Evolutionary conservation across 2,797 vertebrate species (phyloP), one percentile per base, ranked within the genome.

Genomic region (Acanthurus leucopareius): DNA sequence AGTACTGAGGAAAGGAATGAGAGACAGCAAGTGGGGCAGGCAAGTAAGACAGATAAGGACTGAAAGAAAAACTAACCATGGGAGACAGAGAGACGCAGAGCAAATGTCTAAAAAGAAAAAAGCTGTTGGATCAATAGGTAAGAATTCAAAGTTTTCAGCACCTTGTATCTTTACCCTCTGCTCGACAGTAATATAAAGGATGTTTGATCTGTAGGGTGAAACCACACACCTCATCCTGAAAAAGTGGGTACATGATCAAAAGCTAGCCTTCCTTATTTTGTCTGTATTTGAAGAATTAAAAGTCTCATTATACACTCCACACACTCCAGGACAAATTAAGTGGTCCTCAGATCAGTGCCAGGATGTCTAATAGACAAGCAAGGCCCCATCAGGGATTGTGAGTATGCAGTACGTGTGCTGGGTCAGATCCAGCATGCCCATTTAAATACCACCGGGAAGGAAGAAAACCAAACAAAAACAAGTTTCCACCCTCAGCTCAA

Each of bases 391-490:
- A 73, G 83, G 77, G 61, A 75, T 66, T 81, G 73, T 82, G 85
- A 88, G 91, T 82, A 91, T 83, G 88, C 52, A 87, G 82, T 77
- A 79, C 76, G 71, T 90, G 84, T 86, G 77, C 82, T 92, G 89
- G 88, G 86, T 88, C 83, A 63, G 67, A 86, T 95, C 84, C 89
- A 93, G 84, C 80, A 44, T 75, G 83, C 80, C 90, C 78, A 87
- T 90, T 93, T 88, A 86, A 83, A 84, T 65, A 69, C 85, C 75
- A 85, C 77, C 16, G 74, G 80, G 82, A 85, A 80, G 75, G 40
- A 85, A 76, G 77, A 87, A 85, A 85, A 80, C 49, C 82, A 87
- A 91, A 90, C 73, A 91, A 79, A 88, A 83, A 75, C 76, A 73
- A 73, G 66, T 83, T 84, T 78, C 80, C 79, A 69, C 61, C 73